These are phyloP conservation scores for Trichopoda pennipes DNA, from an alignment of 2,888 invertebrate genomes.

Conservation along the genomic window DNA sequence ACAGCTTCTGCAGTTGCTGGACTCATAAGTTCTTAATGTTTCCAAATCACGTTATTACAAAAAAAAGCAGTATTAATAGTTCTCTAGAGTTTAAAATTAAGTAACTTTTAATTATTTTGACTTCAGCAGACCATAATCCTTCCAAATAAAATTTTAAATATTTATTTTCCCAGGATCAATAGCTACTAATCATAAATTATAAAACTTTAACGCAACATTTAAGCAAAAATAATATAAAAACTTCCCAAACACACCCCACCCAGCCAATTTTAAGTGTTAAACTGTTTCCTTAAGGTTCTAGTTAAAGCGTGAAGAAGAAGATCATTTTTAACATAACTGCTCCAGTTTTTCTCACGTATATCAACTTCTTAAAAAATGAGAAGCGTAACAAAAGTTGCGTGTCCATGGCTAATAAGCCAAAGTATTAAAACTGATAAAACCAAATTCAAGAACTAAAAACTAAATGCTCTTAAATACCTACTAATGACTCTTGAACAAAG, in stretches of 20 bases:
- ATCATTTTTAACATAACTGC: conserved; percentile 57
- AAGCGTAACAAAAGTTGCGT: conserved; percentile 43
- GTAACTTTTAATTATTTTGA: no score
- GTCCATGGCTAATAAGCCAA: conserved; percentile 58
- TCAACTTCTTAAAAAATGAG: neutral
- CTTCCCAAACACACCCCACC: conserved; percentile 79
- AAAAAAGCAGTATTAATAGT: no score
- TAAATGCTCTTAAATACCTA: conserved; percentile 59
- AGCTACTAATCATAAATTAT: conserved; percentile 73
- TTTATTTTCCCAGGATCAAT: conserved; percentile 54
- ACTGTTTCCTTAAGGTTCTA: neutral
- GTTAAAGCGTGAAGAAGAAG: conserved; percentile 23
- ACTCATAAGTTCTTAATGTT: no score
- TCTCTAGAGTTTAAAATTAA: no score
- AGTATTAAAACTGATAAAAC: conserved; percentile 59
- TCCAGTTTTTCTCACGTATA: conserved; percentile 78
- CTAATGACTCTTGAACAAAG: conserved; percentile 57
- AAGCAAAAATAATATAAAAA: conserved; percentile 30
- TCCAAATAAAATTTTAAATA: neutral
- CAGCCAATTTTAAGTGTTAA: conserved; percentile 51
- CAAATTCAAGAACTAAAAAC: conserved; percentile 37
- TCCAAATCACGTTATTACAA: no score
- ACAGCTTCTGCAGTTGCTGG: no score
- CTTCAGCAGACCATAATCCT: no score
- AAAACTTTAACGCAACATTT: conserved; percentile 36